phyloP scores from a whole-genome alignment of 1,140 invertebrate species.

The Callitettix versicolor region DNA sequence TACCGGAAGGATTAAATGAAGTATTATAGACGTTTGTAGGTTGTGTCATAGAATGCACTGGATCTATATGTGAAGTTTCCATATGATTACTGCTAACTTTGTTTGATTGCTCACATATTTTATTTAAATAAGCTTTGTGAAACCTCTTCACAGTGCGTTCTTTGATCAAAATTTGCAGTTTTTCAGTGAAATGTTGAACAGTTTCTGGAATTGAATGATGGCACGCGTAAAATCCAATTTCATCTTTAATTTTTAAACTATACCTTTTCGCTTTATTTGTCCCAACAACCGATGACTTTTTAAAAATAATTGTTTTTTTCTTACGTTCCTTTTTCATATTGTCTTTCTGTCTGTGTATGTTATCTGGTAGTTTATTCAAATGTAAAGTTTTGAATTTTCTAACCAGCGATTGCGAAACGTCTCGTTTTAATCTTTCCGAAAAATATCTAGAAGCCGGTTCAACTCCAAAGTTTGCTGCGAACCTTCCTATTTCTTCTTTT shows the following conservation, averaged over 20 bases:
- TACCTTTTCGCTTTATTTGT: conserved; percentile 18
- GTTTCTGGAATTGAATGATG: conserved; percentile 26
- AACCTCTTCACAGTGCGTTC: conserved; percentile 31
- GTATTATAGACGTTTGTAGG: not conserved
- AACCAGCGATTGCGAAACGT: conserved; percentile 28
- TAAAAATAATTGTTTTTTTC: not conserved
- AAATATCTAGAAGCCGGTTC: conserved; percentile 29
- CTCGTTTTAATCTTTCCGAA: conserved; percentile 26
- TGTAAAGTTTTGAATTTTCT: conserved; percentile 31
- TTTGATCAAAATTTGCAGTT: conserved; percentile 29
- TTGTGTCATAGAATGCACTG: not conserved
- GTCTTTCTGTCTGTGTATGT: conserved; percentile 18
- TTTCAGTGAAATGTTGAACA: conserved; percentile 29
- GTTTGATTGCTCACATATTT: not conserved
- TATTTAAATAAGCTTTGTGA: conserved; percentile 26
- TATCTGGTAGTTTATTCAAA: conserved; percentile 16
- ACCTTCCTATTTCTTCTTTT: conserved; percentile 32
- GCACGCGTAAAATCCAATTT: conserved; percentile 30
- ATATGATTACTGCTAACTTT: not conserved
- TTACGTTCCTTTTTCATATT: not conserved
- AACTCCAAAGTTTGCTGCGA: conserved; percentile 28
- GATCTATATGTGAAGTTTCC: not conserved
- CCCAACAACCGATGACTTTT: conserved; percentile 4
- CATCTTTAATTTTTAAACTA: conserved; percentile 28
- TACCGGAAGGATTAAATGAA: not conserved